phyloP scores from a whole-genome alignment of 2,113 vertebrate genomes.

The Prietella phreatophila region DNA sequence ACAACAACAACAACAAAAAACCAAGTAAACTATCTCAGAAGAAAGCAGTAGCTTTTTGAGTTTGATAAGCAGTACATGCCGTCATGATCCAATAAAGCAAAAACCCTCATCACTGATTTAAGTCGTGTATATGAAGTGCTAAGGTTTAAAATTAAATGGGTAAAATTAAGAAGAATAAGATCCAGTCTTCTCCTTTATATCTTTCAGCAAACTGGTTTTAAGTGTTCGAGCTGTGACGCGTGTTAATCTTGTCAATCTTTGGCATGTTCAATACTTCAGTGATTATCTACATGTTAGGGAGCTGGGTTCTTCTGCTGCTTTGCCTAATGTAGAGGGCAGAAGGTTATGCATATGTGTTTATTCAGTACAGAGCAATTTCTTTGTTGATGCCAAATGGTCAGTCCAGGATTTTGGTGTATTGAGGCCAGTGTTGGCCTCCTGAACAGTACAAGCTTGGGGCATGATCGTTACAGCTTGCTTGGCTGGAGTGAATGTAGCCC shows the following conservation, averaged over 20 bases:
- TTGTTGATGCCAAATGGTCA: slow-evolving; percentile 6
- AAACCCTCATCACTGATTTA: neutral
- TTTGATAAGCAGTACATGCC: neutral
- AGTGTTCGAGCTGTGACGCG: neutral
- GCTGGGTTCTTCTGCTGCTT: neutral
- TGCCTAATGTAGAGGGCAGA: neutral
- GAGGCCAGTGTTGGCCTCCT: slow-evolving; percentile 10
- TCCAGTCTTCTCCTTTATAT: neutral
- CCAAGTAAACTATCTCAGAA: neutral
- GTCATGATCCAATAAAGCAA: neutral
- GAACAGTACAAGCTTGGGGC: slow-evolving; percentile 23
- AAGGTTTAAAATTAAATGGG: too few relatives aligned
- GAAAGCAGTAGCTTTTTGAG: slow-evolving; percentile 25
- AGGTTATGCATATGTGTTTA: neutral
- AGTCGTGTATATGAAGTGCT: neutral
- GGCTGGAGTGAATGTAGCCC: neutral
- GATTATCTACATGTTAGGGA: neutral
- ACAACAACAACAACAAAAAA: neutral
- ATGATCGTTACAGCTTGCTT: slow-evolving; percentile 34
- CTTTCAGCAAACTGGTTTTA: neutral
- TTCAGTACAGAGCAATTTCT: slow-evolving; percentile 24
- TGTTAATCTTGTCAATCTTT: neutral
- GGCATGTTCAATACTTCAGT: neutral
- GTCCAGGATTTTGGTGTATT: slow-evolving; percentile 25
- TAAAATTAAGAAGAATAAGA: neutral